Evolutionary conservation across 2,888 invertebrate genomes (phyloP).

Genomic region (Nineta flava): DNA sequence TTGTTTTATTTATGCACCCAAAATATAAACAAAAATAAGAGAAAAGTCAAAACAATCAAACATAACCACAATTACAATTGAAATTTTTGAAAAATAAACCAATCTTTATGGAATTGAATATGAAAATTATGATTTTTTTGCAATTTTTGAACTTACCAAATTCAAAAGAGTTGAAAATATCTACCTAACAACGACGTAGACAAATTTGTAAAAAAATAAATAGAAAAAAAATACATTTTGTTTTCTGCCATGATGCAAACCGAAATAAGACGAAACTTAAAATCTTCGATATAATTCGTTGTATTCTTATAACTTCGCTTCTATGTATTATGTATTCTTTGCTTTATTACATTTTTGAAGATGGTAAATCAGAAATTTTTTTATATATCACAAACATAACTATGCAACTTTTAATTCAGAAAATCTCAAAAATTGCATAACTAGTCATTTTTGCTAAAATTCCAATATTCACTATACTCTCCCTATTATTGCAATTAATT

Average conservation of each 20-base stretch:
- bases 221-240: conserved; percentile 5
- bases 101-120: background rate
- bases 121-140: background rate
- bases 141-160: background rate
- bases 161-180: background rate
- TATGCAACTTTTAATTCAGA: too few relatives aligned
- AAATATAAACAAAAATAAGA: background rate
- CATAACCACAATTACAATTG: conserved; percentile 5
- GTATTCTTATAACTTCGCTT: too few relatives aligned
- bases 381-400: too few relatives aligned
- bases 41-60: background rate
- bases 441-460: too few relatives aligned
- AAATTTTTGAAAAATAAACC: background rate
- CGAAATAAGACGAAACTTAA: background rate
- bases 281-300: too few relatives aligned
- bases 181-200: conserved; percentile 1
- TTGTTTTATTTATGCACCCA: background rate
- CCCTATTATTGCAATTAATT: too few relatives aligned
- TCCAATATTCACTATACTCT: too few relatives aligned
- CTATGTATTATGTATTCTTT: too few relatives aligned
- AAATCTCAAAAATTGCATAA: too few relatives aligned
- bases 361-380: too few relatives aligned
- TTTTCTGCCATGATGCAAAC: conserved; percentile 3
- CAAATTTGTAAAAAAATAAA: conserved; percentile 6
- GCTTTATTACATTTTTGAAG: too few relatives aligned